Conservation (phyloP, 2,888 invertebrate genomes). For the Sabellastarte sp. region DNA sequence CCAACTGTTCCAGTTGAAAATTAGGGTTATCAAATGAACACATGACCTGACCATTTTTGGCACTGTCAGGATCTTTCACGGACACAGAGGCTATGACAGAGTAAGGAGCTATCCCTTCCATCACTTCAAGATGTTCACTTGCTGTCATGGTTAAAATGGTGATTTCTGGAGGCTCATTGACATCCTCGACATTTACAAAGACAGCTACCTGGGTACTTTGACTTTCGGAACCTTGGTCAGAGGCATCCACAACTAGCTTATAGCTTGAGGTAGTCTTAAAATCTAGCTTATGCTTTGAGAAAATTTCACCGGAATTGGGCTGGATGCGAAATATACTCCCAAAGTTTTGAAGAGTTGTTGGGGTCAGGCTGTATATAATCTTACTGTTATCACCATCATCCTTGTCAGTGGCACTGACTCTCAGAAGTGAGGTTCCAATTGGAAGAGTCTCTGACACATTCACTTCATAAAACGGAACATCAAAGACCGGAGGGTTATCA, state of each 20-base stretch:
- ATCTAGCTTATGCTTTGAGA: conserved; percentile 11
- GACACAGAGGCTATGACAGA: not conserved
- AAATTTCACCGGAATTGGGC: conserved; percentile 11
- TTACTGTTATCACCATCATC: conserved; percentile 24
- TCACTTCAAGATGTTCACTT: conserved; percentile 12
- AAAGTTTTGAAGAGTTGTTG: conserved; percentile 9
- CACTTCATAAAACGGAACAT: conserved; percentile 14
- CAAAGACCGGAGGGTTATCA: conserved; percentile 28
- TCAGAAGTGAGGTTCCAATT: conserved; percentile 10
- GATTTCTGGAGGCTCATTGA: conserved; percentile 67
- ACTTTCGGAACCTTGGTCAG: conserved; percentile 61
- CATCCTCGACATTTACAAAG: conserved; percentile 65
- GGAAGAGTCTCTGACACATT: conserved; percentile 17
- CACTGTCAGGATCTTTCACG: not conserved
- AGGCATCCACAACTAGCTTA: conserved; percentile 11
- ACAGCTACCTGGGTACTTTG: conserved; percentile 73
- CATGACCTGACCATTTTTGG: not conserved
- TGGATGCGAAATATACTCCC: conserved; percentile 17
- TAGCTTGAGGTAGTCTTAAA: conserved; percentile 12
- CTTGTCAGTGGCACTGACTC: conserved; percentile 20
- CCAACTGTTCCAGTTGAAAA: conserved; percentile 38
- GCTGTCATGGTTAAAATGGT: conserved; percentile 29
- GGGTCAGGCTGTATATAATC: conserved; percentile 15
- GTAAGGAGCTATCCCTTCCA: not conserved
- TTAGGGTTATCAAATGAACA: conserved; percentile 4